phyloP scores from a whole-genome alignment of 1,140 invertebrate genomes.

The Tribolium castaneum region DNA sequence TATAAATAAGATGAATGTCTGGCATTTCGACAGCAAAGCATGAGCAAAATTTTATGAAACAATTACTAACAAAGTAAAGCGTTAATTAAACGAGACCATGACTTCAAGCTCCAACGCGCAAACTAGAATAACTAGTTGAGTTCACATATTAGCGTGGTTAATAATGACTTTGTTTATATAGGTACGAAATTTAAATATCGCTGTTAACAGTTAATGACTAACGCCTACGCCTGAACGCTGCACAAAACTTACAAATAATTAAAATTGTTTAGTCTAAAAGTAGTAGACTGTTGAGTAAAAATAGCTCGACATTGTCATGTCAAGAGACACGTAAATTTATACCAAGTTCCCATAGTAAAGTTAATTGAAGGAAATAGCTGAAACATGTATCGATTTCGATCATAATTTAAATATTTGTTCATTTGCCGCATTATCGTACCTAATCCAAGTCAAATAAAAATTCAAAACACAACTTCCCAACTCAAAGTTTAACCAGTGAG shows the following conservation, averaged over 20 bases:
- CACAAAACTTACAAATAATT: no score
- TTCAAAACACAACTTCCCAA: conserved; percentile 23
- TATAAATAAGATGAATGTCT: no score
- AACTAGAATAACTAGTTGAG: background rate
- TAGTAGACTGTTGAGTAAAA: background rate
- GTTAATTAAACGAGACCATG: background rate
- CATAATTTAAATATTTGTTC: conserved; percentile 17
- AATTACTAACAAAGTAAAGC: background rate
- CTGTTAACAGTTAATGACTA: background rate
- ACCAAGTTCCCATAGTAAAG: background rate
- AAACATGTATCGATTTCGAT: background rate
- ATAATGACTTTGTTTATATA: background rate
- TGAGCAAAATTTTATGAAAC: background rate
- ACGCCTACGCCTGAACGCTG: no score
- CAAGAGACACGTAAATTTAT: background rate
- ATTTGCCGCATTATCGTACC: background rate
- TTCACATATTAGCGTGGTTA: background rate
- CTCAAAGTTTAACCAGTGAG: conserved; percentile 6
- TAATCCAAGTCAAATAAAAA: conserved; percentile 27
- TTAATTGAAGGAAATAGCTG: background rate
- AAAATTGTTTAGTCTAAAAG: no score
- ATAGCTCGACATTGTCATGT: background rate
- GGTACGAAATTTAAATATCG: background rate
- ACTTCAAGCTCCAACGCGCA: background rate
- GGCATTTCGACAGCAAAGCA: background rate